phyloP scores from a whole-genome alignment of 2,888 invertebrate species.

The Macrosoma leucophasiata region DNA sequence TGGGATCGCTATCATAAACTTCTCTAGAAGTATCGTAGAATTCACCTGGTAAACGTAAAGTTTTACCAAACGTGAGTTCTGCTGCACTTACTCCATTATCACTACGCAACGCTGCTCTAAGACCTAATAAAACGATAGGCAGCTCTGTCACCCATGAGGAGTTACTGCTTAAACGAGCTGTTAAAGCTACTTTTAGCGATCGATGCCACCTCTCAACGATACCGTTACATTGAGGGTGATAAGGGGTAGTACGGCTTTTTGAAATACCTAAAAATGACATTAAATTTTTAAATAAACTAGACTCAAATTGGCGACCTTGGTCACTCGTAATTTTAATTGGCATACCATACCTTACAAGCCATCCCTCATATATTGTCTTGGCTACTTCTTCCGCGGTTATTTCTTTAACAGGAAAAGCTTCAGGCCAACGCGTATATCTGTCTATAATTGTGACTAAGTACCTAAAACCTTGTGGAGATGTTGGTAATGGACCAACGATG shows the following conservation, averaged over 20 bases:
- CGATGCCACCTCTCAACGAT: background rate
- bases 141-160: background rate
- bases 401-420: constrained; percentile 22
- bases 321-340: constrained; percentile 6
- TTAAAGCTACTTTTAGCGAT: background rate
- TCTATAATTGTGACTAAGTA: constrained; percentile 24
- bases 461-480: constrained; percentile 13
- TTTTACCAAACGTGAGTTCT: background rate
- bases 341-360: constrained; percentile 15
- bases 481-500: constrained; percentile 18
- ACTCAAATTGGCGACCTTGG: constrained; percentile 26
- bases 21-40: background rate
- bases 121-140: background rate
- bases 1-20: background rate
- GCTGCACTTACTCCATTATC: background rate
- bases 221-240: constrained; percentile 8
- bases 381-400: constrained; percentile 27
- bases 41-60: background rate
- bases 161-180: background rate
- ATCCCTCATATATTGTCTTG: constrained; percentile 13
- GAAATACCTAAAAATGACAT: constrained; percentile 4
- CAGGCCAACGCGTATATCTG: constrained; percentile 22
- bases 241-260: constrained; percentile 6
- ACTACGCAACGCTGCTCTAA: background rate
- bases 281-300: constrained; percentile 29